Evolutionary conservation across 1,140 invertebrate genomes (phyloP), one percentile per base, ranked within the genome.

Genomic region (Monomorium pharaonis): DNA sequence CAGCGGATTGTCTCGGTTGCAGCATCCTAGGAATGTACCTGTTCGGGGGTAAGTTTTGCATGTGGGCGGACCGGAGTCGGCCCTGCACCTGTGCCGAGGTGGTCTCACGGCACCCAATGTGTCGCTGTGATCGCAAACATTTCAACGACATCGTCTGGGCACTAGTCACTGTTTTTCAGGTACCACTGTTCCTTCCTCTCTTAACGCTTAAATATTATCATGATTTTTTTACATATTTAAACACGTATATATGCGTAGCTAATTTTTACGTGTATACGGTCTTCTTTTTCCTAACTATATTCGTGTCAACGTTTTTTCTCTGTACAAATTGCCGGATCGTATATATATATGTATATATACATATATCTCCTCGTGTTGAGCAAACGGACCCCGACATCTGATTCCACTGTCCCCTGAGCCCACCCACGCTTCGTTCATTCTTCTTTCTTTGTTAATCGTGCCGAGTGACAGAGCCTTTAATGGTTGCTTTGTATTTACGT

Each of bases 1-100:
- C 90, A 86, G 90, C 86, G 94, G 94, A 94, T 94, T 94, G 92
- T 95, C 94, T 96, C 93, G 93, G 93, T 96, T 95, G 95, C 97
- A 99, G 98, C 97, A 98, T 98, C 96, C 97, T 99, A 96, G 98
- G 98, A 96, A 99, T 99, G 98, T 98, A 99, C 97, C 97, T 99
- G 96, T 99, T 99, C 97, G 98, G 98, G 95, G 98, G 98, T 97
- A 99, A 99, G 97, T 99, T 99, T 98, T 99, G 98, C 97, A 98
- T 98, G 97, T 98, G 97, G 95, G 97, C 97, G 94, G 97, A 98
- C 95, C 97, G 98, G 95, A 97, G 97, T 95, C 97, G 97, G 93
- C 97, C 97, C 95, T 99, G 99, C 96, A 98, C 97, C 94, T 99
- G 98, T 96, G 96, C 97, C 93, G 98, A 99, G 96, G 97, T 98